Conservation (phyloP, 1,140 invertebrate genomes). For the Cyclina sinensis region DNA sequence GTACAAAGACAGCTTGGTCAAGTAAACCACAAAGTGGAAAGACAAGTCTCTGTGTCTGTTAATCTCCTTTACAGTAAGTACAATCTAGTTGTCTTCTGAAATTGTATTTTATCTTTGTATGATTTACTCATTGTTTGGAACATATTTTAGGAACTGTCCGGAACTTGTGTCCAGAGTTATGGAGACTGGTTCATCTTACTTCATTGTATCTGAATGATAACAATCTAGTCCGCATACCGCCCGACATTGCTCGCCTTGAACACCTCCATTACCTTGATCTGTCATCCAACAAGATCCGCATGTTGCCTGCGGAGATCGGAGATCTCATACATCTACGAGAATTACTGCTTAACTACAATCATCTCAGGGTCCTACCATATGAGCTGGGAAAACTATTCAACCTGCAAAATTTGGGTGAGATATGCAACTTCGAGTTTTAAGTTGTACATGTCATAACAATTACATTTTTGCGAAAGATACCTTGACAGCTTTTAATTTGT, state of each 20-base stretch:
- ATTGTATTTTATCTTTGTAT: no score
- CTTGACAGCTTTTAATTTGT: no score
- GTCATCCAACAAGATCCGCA: conserved; percentile 95
- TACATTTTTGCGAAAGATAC: no score
- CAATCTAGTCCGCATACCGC: conserved; percentile 94
- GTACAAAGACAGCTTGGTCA: no score
- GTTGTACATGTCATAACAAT: no score
- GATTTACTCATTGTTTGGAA: not conserved
- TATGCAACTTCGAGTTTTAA: no score
- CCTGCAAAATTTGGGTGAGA: conserved; percentile 91
- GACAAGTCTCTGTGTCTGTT: no score
- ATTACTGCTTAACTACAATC: conserved; percentile 97
- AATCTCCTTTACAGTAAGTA: no score
- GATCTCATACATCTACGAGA: conserved; percentile 98
- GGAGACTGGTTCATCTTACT: conserved; percentile 96
- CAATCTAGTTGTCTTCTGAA: no score
- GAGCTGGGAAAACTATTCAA: conserved; percentile 99
- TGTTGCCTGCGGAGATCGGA: conserved; percentile 97
- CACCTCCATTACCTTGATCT: conserved; percentile 96
- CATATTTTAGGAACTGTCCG: conserved; percentile 93
- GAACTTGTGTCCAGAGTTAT: conserved; percentile 96
- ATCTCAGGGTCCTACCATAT: conserved; percentile 96
- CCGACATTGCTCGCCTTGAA: conserved; percentile 94
- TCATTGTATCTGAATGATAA: conserved; percentile 98
- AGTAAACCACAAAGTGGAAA: no score